Percentiles rank a stretch among this genome's conserved stretches.
Evolutionary conservation across 2,888 invertebrate species (phyloP).

Genomic region (Drosophila acutilabella): DNA sequence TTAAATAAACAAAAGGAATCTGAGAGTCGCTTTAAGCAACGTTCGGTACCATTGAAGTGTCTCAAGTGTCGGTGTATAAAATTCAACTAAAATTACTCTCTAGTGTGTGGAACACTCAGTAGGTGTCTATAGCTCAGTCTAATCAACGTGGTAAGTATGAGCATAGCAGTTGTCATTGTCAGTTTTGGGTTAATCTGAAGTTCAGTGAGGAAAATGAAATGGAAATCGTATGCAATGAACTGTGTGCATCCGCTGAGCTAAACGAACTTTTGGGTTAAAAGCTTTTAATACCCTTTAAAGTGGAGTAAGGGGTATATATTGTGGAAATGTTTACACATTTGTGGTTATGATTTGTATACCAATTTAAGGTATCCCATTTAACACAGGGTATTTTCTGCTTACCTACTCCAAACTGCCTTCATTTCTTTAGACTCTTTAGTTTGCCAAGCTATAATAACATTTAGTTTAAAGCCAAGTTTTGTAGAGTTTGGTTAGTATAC

Average conservation of each 20-base stretch:
- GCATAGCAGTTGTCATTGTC: constrained; percentile 5
- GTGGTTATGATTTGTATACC: too few species aligned
- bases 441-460: not conserved
- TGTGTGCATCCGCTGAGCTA: not conserved
- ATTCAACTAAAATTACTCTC: not conserved
- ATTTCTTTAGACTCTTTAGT: not conserved
- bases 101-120: not conserved
- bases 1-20: constrained; percentile 19
- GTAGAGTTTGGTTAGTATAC: not conserved
- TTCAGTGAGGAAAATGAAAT: constrained; percentile 11
- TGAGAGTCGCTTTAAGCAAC: not conserved
- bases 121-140: not conserved
- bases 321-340: too few species aligned
- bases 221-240: constrained; percentile 16
- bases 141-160: not conserved
- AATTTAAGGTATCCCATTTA: too few species aligned
- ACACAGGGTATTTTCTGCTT: constrained; percentile 3
- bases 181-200: constrained; percentile 10
- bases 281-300: not conserved
- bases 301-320: not conserved
- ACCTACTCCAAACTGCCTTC: too few species aligned
- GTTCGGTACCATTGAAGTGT: constrained; percentile 7
- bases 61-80: not conserved
- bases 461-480: constrained; percentile 18
- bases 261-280: constrained; percentile 25